These are phyloP conservation scores for Lithophane ornitopus DNA, from an alignment of 2,888 invertebrate genomes.

Conservation along the genomic window DNA sequence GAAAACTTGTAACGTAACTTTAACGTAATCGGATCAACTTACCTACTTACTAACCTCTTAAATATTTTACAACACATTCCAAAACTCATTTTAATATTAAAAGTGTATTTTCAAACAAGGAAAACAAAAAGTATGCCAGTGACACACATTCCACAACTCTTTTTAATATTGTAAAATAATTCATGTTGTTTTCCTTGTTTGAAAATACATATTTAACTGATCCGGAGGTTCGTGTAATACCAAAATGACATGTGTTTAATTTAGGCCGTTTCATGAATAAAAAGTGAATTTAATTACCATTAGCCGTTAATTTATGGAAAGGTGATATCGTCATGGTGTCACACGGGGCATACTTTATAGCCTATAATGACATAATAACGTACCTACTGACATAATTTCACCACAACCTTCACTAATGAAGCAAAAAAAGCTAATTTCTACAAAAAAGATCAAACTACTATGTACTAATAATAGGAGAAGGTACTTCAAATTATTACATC, in stretches of 20 bases:
- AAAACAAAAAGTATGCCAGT: no score
- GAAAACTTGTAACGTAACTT: not conserved
- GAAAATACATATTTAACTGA: not conserved
- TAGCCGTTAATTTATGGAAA: slow-evolving; percentile 18
- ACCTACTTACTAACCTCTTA: not conserved
- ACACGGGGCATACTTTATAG: slow-evolving; percentile 6
- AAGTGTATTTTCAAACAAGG: no score
- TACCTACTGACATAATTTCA: slow-evolving; percentile 14
- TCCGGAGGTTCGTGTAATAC: slow-evolving; percentile 5
- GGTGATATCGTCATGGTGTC: slow-evolving; percentile 6
- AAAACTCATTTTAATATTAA: no score
- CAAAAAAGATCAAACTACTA: not conserved
- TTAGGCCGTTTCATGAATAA: slow-evolving; percentile 11
- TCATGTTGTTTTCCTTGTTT: not conserved
- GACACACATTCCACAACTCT: no score
- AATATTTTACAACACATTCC: not conserved
- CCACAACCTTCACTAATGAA: not conserved
- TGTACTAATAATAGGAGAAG: not conserved
- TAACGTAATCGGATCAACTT: not conserved
- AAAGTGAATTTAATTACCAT: slow-evolving; percentile 20
- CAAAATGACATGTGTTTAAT: slow-evolving; percentile 18
- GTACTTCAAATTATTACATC: not conserved
- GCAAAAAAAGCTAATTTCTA: not conserved
- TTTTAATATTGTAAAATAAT: no score
- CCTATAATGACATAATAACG: slow-evolving; percentile 13